Conservation (phyloP, 2,888 invertebrate genomes). For the Drosophila planitibia region DNA sequence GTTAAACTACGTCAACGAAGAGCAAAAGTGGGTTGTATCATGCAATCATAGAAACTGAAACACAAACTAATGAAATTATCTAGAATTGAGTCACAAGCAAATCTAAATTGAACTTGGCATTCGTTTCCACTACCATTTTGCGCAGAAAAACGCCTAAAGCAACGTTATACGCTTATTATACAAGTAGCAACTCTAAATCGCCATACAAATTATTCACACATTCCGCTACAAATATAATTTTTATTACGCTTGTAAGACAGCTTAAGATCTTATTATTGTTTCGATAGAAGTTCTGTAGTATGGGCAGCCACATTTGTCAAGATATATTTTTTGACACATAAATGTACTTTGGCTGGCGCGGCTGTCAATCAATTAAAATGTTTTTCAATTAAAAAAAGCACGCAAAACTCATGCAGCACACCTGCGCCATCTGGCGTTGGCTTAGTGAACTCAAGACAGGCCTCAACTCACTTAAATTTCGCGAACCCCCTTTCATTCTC, state of each 20-base stretch:
- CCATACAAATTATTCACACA: background rate
- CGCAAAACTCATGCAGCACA: constrained; percentile 4
- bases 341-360: background rate
- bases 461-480: constrained; percentile 21
- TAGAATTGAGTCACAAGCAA: constrained; percentile 10
- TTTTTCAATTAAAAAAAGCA: constrained; percentile 42
- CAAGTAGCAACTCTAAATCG: background rate
- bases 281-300: constrained; percentile 9
- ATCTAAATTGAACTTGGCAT: background rate
- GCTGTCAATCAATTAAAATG: constrained; percentile 52
- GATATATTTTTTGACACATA: constrained; percentile 9
- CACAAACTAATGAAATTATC: constrained; percentile 26
- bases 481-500: background rate
- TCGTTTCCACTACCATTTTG: background rate
- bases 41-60: constrained; percentile 7
- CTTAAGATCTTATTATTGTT: constrained; percentile 7
- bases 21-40: background rate
- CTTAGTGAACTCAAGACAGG: constrained; percentile 9
- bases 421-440: constrained; percentile 28
- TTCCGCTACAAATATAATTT: background rate
- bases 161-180: background rate
- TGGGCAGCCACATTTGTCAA: constrained; percentile 29
- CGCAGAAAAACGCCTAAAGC: background rate
- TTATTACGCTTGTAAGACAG: background rate
- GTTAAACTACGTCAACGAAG: background rate